These are phyloP conservation scores for Oxyura jamaicensis DNA, from an alignment of 2,113 vertebrate species.

Conservation along the genomic window DNA sequence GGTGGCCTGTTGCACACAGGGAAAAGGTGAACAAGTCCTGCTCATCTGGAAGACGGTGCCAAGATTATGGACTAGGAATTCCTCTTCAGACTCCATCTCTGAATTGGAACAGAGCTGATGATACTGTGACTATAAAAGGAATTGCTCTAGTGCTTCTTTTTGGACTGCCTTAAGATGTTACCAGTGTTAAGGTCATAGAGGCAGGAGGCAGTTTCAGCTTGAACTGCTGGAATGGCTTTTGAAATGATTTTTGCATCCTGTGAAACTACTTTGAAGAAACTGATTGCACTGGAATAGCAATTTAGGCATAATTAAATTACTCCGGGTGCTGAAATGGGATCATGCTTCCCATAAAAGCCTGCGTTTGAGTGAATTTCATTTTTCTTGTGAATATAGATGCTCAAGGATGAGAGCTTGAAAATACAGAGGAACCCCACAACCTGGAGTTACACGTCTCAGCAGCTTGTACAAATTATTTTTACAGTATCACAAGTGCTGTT, in stretches of 20 bases:
- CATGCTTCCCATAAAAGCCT: background rate
- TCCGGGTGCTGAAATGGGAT: background rate
- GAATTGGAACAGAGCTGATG: background rate
- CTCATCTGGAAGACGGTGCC: constrained; percentile 12
- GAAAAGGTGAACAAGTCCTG: background rate
- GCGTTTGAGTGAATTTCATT: background rate
- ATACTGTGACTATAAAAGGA: constrained; percentile 67
- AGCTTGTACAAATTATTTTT: background rate
- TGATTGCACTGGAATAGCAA: background rate
- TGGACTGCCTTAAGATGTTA: background rate
- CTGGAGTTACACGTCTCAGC: background rate
- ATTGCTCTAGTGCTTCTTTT: constrained; percentile 18
- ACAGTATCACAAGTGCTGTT: background rate
- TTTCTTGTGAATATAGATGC: background rate
- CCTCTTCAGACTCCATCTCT: background rate
- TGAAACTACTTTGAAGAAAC: constrained; percentile 1
- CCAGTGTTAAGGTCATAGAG: fast-evolving
- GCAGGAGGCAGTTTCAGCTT: background rate
- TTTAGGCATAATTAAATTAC: background rate
- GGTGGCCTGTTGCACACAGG: background rate
- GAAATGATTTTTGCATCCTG: background rate
- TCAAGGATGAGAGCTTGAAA: background rate
- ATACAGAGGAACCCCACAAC: background rate
- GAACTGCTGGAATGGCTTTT: background rate
- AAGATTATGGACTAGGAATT: constrained; percentile 20